phyloP scores from a whole-genome alignment of 2,888 invertebrate species.

The Trilocha varians region DNA sequence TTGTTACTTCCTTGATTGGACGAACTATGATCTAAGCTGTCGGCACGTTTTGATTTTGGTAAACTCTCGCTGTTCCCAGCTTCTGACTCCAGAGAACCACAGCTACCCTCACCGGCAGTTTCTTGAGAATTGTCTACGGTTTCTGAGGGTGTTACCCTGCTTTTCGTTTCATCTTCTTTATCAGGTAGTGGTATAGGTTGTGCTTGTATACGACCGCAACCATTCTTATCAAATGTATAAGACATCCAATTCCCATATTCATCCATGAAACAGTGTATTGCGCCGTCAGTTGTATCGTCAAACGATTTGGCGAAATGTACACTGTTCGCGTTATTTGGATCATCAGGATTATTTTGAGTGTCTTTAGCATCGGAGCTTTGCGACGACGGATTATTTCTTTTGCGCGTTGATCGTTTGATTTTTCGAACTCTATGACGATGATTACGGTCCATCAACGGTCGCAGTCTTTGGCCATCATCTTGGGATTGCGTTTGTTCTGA shows the following conservation, averaged over 20 bases:
- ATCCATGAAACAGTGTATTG: conserved; percentile 89
- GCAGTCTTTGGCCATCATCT: conserved; percentile 49
- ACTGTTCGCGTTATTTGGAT: conserved; percentile 36
- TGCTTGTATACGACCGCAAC: conserved; percentile 66
- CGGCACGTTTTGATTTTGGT: conserved; percentile 49
- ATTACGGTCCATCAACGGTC: conserved; percentile 65
- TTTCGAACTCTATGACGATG: conserved; percentile 67
- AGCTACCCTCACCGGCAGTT: conserved; percentile 61
- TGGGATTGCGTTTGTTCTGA: conserved; percentile 35
- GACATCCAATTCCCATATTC: conserved; percentile 91
- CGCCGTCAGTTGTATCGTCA: conserved; percentile 87
- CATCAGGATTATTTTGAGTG: conserved; percentile 35
- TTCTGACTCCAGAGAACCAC: conserved; percentile 63
- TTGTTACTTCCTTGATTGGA: conserved; percentile 70
- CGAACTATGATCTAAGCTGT: conserved; percentile 62
- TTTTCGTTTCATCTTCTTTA: conserved; percentile 40
- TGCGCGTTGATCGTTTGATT: conserved; percentile 71
- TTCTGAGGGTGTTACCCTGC: conserved; percentile 43
- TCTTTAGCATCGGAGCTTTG: conserved; percentile 48
- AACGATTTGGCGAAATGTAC: conserved; percentile 84
- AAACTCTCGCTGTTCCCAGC: conserved; percentile 52
- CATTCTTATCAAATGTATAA: conserved; percentile 85
- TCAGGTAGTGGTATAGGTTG: conserved; percentile 51
- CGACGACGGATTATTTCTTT: conserved; percentile 48
- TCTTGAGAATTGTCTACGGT: conserved; percentile 51